Evolutionary conservation across 2,888 invertebrate species (phyloP).

Genomic region (Nebria brevicollis): DNA sequence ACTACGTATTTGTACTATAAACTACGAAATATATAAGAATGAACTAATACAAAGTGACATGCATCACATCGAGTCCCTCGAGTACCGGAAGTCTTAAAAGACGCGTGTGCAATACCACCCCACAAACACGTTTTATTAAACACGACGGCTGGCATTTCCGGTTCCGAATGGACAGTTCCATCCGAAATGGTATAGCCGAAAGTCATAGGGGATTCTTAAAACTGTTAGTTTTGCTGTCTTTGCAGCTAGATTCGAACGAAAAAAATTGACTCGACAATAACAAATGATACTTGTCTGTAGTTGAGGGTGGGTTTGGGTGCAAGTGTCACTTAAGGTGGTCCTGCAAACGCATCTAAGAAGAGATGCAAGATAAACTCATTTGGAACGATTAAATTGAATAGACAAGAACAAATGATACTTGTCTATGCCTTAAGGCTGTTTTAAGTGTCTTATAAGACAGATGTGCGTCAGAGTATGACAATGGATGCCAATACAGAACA

Average conservation of each 20-base stretch:
- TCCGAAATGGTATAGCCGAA: neutral
- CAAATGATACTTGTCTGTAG: neutral
- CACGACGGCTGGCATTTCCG: neutral
- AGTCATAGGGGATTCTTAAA: neutral
- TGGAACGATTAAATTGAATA: neutral
- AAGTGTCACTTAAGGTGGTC: too few relatives aligned
- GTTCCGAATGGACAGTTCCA: neutral
- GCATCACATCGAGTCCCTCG: neutral
- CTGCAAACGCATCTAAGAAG: too few relatives aligned
- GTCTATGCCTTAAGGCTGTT: neutral
- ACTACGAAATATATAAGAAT: neutral
- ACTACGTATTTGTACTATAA: neutral
- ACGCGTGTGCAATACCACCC: neutral
- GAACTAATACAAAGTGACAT: neutral
- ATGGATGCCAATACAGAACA: neutral
- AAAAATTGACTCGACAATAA: neutral
- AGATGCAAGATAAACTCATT: neutral
- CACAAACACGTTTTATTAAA: neutral
- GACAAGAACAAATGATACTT: neutral
- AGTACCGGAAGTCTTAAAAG: constrained; percentile 1
- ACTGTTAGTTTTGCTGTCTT: neutral
- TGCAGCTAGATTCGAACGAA: neutral
- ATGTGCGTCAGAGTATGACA: neutral
- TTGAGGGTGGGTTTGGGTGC: neutral
- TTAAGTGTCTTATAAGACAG: neutral